Base-by-base conservation (phyloP, 2,797 vertebrate species). In the Passerculus sandwichensis region DNA sequence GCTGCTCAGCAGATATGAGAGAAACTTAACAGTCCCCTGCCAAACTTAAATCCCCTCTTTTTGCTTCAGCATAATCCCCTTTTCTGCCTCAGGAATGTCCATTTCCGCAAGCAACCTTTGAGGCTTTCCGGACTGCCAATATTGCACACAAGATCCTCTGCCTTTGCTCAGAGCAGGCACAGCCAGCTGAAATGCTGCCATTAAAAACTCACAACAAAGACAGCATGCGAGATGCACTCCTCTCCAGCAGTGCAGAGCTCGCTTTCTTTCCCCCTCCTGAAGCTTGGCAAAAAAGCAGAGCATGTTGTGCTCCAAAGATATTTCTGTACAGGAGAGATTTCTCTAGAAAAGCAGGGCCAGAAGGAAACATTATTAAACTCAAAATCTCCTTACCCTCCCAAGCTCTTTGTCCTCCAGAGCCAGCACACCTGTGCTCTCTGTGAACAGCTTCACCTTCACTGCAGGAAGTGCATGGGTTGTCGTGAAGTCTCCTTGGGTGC, bases 371-470 rank as follows among this genome's bases (percentile, higher is more conserved):
- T 66, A 60, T 62, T 92, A 76, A 94, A 75, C 27, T 59, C 56
- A 61, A 50, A 89, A 89, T 64, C 76, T 84, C 51, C 98, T 98
- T 97, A 99, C 99, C 98, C 99, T 97, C 84, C 99, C 99, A 11
- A 99, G 98, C 96, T 99, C 99, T 96, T 99, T 99, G 97, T 99
- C 99, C 94, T 99, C 99, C 96, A 99, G 97, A 48, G 99, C 99
- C 97, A 99, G 93, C 65, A 99, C 99, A 5, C 99, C 99, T 0
- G 99, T 99, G 97, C 99, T 99, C 96, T 99, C 99, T 0, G 99
- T 99, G 95, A 99, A 99, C 77, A 99, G 98, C 97, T 99, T 99
- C 96, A 99, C 99, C 97, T 99, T 99, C 92, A 99, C 99, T 20
- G 99, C 99, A 36, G 99, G 99, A 72, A 99, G 98, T 0, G 99